Evolutionary conservation across 2,113 vertebrate species (phyloP).

Genomic region (Thalassoma bifasciatum): DNA sequence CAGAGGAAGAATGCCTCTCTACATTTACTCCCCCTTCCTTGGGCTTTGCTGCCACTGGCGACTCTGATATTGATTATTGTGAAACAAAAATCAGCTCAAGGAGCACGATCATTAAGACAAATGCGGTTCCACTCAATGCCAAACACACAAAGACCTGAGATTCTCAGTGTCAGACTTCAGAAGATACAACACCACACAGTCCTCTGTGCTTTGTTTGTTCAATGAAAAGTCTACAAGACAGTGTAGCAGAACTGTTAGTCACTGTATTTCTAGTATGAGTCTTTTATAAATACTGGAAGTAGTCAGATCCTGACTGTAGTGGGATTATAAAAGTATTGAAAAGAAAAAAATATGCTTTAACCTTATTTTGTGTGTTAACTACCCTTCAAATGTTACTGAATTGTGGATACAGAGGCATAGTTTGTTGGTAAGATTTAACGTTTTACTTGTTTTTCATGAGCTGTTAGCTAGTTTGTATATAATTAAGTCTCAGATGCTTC

Average conservation of each 20-base stretch:
- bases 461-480: no score
- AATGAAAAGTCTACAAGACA: not conserved
- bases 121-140: constrained; percentile 79
- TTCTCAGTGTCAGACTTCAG: constrained; percentile 43
- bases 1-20: constrained; percentile 77
- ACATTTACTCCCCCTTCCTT: constrained; percentile 70
- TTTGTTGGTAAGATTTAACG: no score
- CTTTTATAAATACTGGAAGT: not conserved
- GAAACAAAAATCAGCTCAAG: constrained; percentile 81
- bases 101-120: constrained; percentile 83
- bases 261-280: not conserved
- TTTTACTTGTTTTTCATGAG: no score
- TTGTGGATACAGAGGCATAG: no score
- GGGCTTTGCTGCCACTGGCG: constrained; percentile 78
- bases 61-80: constrained; percentile 85
- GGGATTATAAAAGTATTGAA: no score
- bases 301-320: not conserved
- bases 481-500: no score
- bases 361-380: no score
- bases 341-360: no score
- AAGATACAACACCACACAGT: constrained; percentile 12
- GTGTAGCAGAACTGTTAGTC: no score
- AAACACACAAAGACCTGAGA: constrained; percentile 65
- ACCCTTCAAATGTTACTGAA: no score
- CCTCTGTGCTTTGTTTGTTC: not conserved